phyloP scores from a whole-genome alignment of 1,140 invertebrate species.

The Acyrthosiphon pisum region DNA sequence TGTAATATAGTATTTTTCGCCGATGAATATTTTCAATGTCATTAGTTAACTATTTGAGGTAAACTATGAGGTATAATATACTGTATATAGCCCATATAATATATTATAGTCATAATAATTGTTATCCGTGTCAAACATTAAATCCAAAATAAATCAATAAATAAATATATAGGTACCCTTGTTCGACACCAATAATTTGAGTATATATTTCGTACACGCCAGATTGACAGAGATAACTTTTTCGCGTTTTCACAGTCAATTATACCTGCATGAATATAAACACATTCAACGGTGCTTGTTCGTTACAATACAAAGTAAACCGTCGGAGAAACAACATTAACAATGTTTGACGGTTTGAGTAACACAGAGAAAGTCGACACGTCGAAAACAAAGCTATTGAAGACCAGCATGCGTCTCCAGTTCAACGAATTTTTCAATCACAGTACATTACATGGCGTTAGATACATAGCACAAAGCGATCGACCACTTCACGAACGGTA shows the following conservation, averaged over 20 bases:
- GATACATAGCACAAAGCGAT: conserved; percentile 74
- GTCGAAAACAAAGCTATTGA: conserved; percentile 59
- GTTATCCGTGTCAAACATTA: background rate
- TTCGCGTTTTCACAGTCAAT: background rate
- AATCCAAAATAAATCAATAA: conserved; percentile 7
- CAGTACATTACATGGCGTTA: conserved; percentile 74
- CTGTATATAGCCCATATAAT: too few species aligned
- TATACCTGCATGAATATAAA: background rate
- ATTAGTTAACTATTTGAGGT: background rate
- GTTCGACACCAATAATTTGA: conserved; percentile 13
- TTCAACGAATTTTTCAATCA: conserved; percentile 74
- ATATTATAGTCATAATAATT: background rate
- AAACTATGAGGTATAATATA: background rate
- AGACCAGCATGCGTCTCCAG: conserved; percentile 70
- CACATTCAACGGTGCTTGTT: background rate
- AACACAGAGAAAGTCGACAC: background rate
- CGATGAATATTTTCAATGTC: background rate
- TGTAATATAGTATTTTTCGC: background rate
- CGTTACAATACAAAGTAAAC: background rate
- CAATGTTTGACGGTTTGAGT: conserved; percentile 28
- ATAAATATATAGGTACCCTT: background rate
- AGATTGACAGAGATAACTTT: conserved; percentile 19
- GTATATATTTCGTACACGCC: background rate
- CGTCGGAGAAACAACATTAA: background rate
- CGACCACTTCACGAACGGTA: conserved; percentile 74